These are phyloP conservation scores for Leptinotarsa undecemlineata DNA, from an alignment of 1,140 invertebrate species.

Conservation along the genomic window DNA sequence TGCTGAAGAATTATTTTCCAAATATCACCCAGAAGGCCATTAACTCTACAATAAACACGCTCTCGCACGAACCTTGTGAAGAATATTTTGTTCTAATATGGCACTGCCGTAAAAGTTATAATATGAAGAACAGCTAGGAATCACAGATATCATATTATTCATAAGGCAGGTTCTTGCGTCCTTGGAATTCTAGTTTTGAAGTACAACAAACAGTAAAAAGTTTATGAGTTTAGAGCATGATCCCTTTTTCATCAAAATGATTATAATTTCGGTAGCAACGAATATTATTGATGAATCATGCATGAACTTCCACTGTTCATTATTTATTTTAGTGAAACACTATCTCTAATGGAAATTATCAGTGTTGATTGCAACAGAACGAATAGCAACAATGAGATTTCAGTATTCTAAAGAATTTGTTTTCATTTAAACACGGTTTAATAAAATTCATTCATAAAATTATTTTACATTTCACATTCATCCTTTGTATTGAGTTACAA, in stretches of 20 bases:
- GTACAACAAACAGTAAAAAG: background rate
- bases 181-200: background rate
- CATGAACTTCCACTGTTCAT: too few relatives aligned
- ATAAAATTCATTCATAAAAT: too few relatives aligned
- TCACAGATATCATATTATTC: background rate
- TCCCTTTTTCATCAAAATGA: background rate
- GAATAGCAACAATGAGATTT: too few relatives aligned
- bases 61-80: background rate
- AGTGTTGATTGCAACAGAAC: too few relatives aligned
- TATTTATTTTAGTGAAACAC: too few relatives aligned
- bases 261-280: too few relatives aligned
- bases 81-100: background rate
- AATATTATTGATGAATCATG: too few relatives aligned
- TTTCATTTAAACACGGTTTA: too few relatives aligned
- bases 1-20: background rate
- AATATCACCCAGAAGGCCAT: background rate
- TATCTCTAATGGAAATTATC: too few relatives aligned
- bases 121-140: background rate
- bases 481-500: too few relatives aligned
- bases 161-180: background rate
- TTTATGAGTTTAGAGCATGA: background rate
- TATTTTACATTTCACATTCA: too few relatives aligned
- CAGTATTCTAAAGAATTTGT: too few relatives aligned
- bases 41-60: background rate
- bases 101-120: background rate